Evolutionary conservation across 2,113 vertebrate genomes (phyloP).

Genomic region (Calyptommatus sinebrachiatus): DNA sequence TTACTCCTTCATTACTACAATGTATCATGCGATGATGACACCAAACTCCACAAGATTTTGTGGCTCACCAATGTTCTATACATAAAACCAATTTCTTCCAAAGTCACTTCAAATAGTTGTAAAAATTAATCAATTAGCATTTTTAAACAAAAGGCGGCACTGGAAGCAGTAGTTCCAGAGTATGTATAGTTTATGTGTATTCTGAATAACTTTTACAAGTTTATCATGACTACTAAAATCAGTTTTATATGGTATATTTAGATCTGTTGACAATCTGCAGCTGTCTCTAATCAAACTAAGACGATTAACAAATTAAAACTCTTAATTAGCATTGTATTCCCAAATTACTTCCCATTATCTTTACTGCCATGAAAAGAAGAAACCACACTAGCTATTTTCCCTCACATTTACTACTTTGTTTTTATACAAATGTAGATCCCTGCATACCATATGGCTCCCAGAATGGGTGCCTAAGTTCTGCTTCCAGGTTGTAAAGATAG

Average conservation of each 20-base stretch:
- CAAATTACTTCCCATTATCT: conserved; percentile 58
- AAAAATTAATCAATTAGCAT: neutral
- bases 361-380: conserved; percentile 61
- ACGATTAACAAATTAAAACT: conserved; percentile 69
- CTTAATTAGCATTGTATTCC: conserved; percentile 66
- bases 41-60: neutral
- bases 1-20: neutral
- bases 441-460: conserved; percentile 30
- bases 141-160: neutral
- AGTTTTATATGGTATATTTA: conserved; percentile 60
- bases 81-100: neutral
- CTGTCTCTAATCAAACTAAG: conserved; percentile 67
- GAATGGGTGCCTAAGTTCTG: no score
- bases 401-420: conserved; percentile 40
- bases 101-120: neutral
- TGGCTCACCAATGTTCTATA: neutral
- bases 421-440: conserved; percentile 18
- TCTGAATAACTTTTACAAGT: conserved; percentile 53
- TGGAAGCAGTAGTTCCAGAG: neutral
- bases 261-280: conserved; percentile 62
- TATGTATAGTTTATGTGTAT: conserved; percentile 37
- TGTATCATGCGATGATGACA: neutral
- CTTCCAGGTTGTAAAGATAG: no score
- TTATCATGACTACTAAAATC: conserved; percentile 60
- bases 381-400: conserved; percentile 50